Evolutionary conservation across 2,888 invertebrate genomes (phyloP).

Genomic region (Hydrotaea cyrtoneurina): DNA sequence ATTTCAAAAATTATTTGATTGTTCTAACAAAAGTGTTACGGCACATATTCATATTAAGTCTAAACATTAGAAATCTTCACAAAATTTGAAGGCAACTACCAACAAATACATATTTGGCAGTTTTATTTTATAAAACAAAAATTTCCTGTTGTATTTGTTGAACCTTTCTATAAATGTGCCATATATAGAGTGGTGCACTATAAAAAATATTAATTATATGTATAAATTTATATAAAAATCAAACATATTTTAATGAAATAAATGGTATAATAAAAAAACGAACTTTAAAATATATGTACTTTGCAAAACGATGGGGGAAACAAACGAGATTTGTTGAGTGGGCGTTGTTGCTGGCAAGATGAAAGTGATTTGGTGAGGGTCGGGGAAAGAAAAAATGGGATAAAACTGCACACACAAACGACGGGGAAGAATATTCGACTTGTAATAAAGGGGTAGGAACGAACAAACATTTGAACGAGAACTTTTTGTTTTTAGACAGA

Average conservation of each 20-base stretch:
- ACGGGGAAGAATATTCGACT: conserved; percentile 41
- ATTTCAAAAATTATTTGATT: no score
- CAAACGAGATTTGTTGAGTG: conserved; percentile 21
- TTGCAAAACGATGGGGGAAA: conserved; percentile 11
- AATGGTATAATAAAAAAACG: background rate
- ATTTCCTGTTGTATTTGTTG: no score
- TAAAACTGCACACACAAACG: conserved; percentile 54
- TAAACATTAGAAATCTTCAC: no score
- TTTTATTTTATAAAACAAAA: no score
- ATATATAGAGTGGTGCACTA: background rate
- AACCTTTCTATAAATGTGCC: no score
- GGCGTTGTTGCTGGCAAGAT: conserved; percentile 4
- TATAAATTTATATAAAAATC: background rate
- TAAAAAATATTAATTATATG: background rate
- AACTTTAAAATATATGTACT: conserved; percentile 17
- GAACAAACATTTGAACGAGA: conserved; percentile 58
- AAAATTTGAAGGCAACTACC: no score
- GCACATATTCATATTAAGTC: no score
- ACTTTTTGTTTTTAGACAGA: conserved; percentile 35
- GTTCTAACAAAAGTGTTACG: no score
- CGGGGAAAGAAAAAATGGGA: conserved; percentile 33
- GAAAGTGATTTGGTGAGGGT: background rate
- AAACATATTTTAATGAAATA: background rate
- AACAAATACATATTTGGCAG: no score
- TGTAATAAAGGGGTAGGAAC: conserved; percentile 29